These are phyloP conservation scores for Myrmecophaga tridactyla DNA, from an alignment of 2,113 vertebrate genomes.

Conservation along the genomic window DNA sequence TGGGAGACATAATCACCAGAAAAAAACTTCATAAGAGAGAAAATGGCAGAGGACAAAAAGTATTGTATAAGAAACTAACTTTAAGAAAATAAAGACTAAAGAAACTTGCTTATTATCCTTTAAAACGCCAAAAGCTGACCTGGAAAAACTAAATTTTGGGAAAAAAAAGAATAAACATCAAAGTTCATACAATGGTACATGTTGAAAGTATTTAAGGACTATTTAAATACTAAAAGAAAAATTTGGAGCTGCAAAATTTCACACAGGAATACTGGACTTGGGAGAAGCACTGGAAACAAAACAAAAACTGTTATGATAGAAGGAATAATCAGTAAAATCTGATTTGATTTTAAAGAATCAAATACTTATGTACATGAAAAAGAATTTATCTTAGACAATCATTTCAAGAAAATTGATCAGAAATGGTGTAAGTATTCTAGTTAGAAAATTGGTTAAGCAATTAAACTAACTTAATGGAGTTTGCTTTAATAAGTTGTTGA, in stretches of 20 bases:
- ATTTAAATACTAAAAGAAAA: neutral
- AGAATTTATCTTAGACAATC: neutral
- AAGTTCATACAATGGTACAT: neutral
- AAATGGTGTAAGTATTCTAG: neutral
- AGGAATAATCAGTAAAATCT: neutral
- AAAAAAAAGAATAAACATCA: neutral
- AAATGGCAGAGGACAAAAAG: neutral
- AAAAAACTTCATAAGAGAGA: neutral
- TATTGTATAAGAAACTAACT: neutral
- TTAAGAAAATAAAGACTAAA: neutral
- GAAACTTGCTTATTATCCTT: neutral
- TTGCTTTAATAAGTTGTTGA: neutral
- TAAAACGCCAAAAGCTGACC: neutral
- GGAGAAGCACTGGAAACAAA: neutral
- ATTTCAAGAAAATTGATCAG: neutral
- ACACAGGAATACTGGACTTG: neutral
- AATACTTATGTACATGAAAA: neutral
- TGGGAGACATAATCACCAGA: neutral
- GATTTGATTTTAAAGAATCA: neutral
- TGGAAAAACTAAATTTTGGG: neutral
- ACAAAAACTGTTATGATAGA: neutral
- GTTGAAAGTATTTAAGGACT: neutral
- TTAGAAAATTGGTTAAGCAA: conserved; percentile 17
- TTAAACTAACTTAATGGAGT: conserved; percentile 1
- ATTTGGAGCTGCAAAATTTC: neutral